Percentiles rank a stretch among this genome's conserved stretches.
phyloP scores from a whole-genome alignment of 2,797 vertebrate genomes.

The Acestrorhynchus altus region DNA sequence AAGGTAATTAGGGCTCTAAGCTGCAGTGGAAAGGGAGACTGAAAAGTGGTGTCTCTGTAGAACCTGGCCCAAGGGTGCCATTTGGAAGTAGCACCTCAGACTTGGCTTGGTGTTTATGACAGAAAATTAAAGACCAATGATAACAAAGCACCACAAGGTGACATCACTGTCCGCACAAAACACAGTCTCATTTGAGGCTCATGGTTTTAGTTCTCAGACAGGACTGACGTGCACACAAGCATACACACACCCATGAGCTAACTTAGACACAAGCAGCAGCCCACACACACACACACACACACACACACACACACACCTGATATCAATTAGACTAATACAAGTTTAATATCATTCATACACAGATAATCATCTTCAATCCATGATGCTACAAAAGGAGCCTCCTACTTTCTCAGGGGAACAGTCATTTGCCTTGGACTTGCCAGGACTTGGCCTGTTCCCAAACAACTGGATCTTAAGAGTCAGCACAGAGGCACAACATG shows the following conservation, averaged over 20 bases:
- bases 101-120: neutral
- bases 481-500: neutral
- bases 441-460: constrained; percentile 24
- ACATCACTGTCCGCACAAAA: constrained; percentile 16
- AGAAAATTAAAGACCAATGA: constrained; percentile 28
- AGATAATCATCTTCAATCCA: constrained; percentile 25
- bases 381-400: neutral
- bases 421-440: constrained; percentile 47
- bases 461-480: neutral
- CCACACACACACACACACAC: neutral
- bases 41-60: constrained; percentile 30
- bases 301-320: constrained; percentile 60
- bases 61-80: constrained; percentile 37
- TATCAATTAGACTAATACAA: constrained; percentile 76
- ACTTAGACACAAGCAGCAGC: no score
- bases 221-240: no score
- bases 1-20: constrained; percentile 77
- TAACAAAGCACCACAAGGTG: constrained; percentile 2
- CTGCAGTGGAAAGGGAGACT: constrained; percentile 56
- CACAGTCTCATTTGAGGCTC: neutral
- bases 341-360: constrained; percentile 71
- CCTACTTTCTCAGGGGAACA: constrained; percentile 16
- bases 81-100: constrained; percentile 20
- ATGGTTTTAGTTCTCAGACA: neutral
- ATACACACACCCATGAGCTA: no score